Percentiles rank a stretch among this genome's conserved stretches.
Evolutionary conservation across 1,140 invertebrate species (phyloP).

Genomic region (Argopecten irradians): DNA sequence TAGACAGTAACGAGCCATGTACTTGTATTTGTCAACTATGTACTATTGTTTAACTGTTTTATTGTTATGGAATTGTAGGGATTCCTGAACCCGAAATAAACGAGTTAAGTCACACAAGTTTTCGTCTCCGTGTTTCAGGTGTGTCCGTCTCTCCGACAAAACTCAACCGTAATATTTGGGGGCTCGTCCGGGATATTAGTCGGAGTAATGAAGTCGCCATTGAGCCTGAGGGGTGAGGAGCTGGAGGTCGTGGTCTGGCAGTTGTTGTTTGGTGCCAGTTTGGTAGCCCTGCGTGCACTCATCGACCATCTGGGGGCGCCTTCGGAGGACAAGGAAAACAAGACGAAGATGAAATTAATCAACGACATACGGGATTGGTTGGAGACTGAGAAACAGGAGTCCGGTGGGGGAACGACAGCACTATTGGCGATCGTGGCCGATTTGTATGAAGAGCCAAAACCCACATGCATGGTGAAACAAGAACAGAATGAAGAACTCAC

Average conservation of each 20-base stretch:
- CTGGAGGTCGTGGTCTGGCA: neutral
- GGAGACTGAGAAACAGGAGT: neutral
- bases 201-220: neutral
- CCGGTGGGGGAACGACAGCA: neutral
- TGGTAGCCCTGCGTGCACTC: neutral
- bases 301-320: neutral
- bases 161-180: no score
- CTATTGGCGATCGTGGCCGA: no score
- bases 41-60: no score
- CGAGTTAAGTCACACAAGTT: no score
- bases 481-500: neutral
- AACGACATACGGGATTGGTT: neutral
- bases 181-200: constrained; percentile 10
- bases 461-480: neutral
- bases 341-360: neutral
- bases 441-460: neutral
- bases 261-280: neutral
- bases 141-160: no score
- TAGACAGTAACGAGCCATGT: no score
- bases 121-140: no score
- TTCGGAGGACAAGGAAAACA: neutral
- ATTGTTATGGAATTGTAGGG: no score
- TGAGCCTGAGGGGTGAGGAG: neutral
- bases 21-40: no score
- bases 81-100: no score